phyloP scores from a whole-genome alignment of 2,797 vertebrate genomes.

The Smutsia gigantea region DNA sequence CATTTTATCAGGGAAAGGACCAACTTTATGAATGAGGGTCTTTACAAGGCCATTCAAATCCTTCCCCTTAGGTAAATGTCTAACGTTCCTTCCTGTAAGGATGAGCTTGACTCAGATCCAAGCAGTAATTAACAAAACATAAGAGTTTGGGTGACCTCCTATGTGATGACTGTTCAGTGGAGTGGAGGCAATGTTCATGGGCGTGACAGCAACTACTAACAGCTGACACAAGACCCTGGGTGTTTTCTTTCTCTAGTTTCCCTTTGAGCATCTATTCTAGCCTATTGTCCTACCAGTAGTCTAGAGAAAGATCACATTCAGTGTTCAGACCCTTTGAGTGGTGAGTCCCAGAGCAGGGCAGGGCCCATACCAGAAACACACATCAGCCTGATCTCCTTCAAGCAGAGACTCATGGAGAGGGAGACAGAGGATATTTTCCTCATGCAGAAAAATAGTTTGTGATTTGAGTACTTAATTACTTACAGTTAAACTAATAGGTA shows the following conservation, averaged over 20 bases:
- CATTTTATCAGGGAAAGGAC: neutral
- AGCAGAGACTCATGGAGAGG: neutral
- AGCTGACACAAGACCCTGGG: neutral
- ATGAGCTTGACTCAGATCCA: neutral
- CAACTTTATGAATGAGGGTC: neutral
- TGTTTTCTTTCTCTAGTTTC: neutral
- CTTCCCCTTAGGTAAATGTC: neutral
- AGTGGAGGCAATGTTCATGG: neutral
- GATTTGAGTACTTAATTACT: neutral
- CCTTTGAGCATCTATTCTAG: neutral
- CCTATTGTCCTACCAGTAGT: neutral
- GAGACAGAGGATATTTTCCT: neutral
- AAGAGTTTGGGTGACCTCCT: neutral
- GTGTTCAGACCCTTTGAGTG: neutral
- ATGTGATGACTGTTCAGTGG: neutral
- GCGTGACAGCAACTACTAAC: neutral
- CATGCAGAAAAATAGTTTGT: neutral
- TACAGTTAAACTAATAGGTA: neutral
- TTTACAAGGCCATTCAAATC: neutral
- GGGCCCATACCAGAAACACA: neutral
- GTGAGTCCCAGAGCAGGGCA: neutral
- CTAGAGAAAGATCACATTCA: neutral
- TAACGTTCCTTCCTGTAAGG: neutral
- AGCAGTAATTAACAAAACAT: neutral
- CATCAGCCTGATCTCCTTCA: neutral